Base-by-base conservation (phyloP, 2,888 invertebrate genomes). In the Amiota mariae region DNA sequence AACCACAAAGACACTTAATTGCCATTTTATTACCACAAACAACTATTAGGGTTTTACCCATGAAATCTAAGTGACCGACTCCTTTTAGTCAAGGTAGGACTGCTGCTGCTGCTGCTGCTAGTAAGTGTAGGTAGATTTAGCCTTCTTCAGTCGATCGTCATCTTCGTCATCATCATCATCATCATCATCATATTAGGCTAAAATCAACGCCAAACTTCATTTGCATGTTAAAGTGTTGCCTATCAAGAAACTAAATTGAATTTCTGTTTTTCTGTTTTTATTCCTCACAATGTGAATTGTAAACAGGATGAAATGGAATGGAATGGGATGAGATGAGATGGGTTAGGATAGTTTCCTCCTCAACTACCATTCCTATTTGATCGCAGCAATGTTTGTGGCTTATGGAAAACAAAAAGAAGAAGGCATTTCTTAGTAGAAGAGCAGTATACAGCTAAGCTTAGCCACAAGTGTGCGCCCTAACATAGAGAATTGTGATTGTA, bases 1-100 rank as follows among this genome's bases (percentile, higher is more conserved):
- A 76, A 70, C 80, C 78, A 76, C 82, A 85, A 85, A 83, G 76
- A 74, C 83, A 83, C 81, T 83, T 85, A 83, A 83, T 86, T 83
- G 84, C 85, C 84, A 86, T 83, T 83, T 83, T 86, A 83, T 83
- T 86, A 76, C 86, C 77, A 61, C 67, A 51, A 68, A 68, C 54
- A 78, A 82, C 84, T 85, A 85, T 86, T 85, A 80, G 78, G 75
- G 68, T 70, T 49, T 54, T 73, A 56, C 36, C 36, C 36, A 36
- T 36, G 36, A 36, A 36, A 36, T 59, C 15, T 63, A 46, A n/a
- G 36, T 46, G n/a, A 63, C 36, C 63, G 63, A 18, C 9, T 24
- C 11, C 18, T 9, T 24, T 12, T 61, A 11, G 61, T 24, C 12
- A 51, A 51, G 51, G 51, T 51, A 51, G 51, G 51, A 13, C 24